A percentile compares a stretch with the other conserved stretches of the same genome.
Evolutionary conservation across 2,888 invertebrate species (phyloP).

Genomic region (Petrolisthes cinctipes): DNA sequence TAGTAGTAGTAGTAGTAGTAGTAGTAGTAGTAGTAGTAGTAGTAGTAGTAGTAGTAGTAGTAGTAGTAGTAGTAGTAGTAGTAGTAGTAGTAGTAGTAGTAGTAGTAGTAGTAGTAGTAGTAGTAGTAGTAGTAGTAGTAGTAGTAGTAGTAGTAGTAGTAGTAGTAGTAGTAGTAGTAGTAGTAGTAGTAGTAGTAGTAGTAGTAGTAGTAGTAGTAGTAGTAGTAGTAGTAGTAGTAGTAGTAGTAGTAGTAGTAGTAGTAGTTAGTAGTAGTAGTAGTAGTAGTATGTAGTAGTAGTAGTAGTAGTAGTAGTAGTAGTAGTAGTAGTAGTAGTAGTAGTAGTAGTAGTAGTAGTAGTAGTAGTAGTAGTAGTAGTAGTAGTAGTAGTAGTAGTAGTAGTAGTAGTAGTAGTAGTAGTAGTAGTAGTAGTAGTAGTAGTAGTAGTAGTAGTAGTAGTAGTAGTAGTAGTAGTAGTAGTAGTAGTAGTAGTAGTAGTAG

Average conservation of each 20-base stretch:
- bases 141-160: not conserved
- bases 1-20: constrained; percentile 26
- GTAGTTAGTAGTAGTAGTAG: no score
- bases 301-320: constrained; percentile 19
- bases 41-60: constrained; percentile 24
- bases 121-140: not conserved
- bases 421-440: not conserved
- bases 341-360: not conserved
- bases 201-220: constrained; percentile 26
- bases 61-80: constrained; percentile 26
- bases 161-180: constrained; percentile 20
- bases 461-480: not conserved
- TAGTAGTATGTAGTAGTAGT: no score
- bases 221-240: constrained; percentile 22
- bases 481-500: not conserved
- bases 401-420: not conserved
- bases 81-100: constrained; percentile 26
- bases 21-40: constrained; percentile 22
- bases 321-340: not conserved
- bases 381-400: not conserved
- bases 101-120: not conserved
- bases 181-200: constrained; percentile 24
- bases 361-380: not conserved
- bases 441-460: not conserved
- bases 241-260: constrained; percentile 26